phyloP scores from a whole-genome alignment of 2,888 invertebrate genomes.

The Ochropacha duplaris region DNA sequence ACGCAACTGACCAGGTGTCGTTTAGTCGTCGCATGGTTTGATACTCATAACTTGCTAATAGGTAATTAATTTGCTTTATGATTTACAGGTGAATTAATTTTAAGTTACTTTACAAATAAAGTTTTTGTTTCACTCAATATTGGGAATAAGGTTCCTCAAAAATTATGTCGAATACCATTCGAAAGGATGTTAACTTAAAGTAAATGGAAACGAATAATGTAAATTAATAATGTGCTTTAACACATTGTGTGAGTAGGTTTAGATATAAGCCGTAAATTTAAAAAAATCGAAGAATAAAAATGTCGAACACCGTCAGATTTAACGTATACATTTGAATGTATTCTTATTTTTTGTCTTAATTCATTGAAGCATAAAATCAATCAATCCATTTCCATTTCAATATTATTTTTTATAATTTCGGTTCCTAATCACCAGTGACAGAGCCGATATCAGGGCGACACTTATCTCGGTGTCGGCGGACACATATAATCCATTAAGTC shows the following conservation, averaged over 20 bases:
- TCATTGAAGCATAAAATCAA: slow-evolving; percentile 68
- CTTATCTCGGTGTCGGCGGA: slow-evolving; percentile 80
- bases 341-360: slow-evolving; percentile 51
- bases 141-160: not conserved
- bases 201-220: too few relatives aligned
- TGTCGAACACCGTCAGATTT: slow-evolving; percentile 36
- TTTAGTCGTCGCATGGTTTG: not conserved
- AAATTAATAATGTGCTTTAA: too few relatives aligned
- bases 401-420: slow-evolving; percentile 79
- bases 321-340: slow-evolving; percentile 44
- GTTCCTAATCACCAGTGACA: slow-evolving; percentile 76
- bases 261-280: slow-evolving; percentile 1
- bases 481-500: slow-evolving; percentile 83
- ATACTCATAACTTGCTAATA: not conserved
- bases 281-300: slow-evolving; percentile 38
- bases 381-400: slow-evolving; percentile 72
- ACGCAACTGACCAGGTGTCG: slow-evolving; percentile 66
- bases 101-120: not conserved
- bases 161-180: not conserved
- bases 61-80: slow-evolving; percentile 61
- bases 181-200: not conserved
- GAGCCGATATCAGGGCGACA: slow-evolving; percentile 71
- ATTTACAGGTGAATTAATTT: slow-evolving; percentile 37
- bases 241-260: not conserved
- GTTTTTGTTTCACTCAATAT: not conserved